These are phyloP conservation scores for Magallana nippona DNA, from an alignment of 2,888 invertebrate genomes.

Conservation along the genomic window DNA sequence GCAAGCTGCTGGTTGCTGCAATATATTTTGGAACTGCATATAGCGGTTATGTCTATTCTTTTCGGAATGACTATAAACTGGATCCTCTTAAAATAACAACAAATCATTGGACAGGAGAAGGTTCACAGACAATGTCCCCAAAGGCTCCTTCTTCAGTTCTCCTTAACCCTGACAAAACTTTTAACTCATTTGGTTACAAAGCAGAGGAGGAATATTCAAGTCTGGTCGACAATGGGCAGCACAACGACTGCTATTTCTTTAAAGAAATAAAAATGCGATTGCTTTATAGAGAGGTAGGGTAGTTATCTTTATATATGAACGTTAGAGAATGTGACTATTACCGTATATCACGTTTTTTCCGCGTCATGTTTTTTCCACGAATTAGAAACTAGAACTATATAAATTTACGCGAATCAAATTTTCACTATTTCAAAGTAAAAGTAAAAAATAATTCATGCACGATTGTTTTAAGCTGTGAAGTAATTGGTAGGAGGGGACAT, in stretches of 20 bases:
- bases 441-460: no score
- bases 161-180: not conserved
- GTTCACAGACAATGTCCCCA: not conserved
- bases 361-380: no score
- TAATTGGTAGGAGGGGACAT: no score
- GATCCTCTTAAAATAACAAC: not conserved
- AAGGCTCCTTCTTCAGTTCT: not conserved
- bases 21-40: not conserved
- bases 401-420: no score
- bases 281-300: constrained; percentile 41
- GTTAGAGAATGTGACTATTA: no score
- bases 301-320: no score
- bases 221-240: constrained; percentile 32
- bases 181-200: not conserved
- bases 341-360: no score
- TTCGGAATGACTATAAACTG: not conserved
- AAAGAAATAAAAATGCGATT: constrained; percentile 42
- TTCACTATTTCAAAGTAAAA: no score
- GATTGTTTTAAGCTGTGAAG: no score
- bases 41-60: not conserved
- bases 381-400: no score
- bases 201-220: not conserved
- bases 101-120: not conserved
- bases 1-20: not conserved
- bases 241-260: constrained; percentile 42